Conservation (phyloP, 2,797 vertebrate species). For the Lateolabrax maculatus region DNA sequence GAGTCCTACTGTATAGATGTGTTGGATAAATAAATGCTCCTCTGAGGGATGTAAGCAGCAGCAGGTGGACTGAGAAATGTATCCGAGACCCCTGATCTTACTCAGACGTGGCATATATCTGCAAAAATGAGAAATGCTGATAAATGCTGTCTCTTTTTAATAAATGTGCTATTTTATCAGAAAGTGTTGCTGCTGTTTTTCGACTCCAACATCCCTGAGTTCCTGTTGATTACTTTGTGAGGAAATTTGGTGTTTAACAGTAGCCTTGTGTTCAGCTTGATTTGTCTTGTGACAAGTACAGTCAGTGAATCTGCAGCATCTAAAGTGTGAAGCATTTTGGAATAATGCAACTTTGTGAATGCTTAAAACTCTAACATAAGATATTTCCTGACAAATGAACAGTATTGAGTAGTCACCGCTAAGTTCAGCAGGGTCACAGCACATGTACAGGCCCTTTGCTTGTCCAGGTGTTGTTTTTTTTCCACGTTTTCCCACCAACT, state of each 20-base stretch:
- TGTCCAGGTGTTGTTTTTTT: slow-evolving; percentile 68
- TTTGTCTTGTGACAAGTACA: background rate
- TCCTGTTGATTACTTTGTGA: background rate
- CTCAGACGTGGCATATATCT: slow-evolving; percentile 68
- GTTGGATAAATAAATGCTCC: slow-evolving; percentile 34
- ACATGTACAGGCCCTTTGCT: slow-evolving; percentile 52
- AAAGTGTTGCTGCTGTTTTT: slow-evolving; percentile 53
- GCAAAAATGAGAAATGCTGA: slow-evolving; percentile 78
- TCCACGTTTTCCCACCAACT: slow-evolving; percentile 55
- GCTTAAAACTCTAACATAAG: background rate
- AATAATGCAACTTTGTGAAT: background rate
- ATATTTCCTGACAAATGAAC: background rate
- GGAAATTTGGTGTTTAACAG: background rate
- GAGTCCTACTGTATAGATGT: slow-evolving; percentile 53
- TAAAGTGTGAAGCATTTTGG: background rate
- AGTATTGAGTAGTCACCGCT: background rate
- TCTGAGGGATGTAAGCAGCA: slow-evolving; percentile 58
- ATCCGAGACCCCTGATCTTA: slow-evolving; percentile 56
- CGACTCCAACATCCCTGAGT: background rate
- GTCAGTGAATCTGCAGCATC: background rate
- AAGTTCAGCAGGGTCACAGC: slow-evolving; percentile 1
- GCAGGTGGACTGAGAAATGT: slow-evolving; percentile 66
- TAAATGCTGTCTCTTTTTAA: slow-evolving; percentile 89
- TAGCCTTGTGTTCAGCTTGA: background rate
- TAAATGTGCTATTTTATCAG: slow-evolving; percentile 92